These are phyloP conservation scores for Eunapius fragilis DNA, from an alignment of 37 sponge, comb jelly and placozoan genomes.

Conservation along the genomic window DNA sequence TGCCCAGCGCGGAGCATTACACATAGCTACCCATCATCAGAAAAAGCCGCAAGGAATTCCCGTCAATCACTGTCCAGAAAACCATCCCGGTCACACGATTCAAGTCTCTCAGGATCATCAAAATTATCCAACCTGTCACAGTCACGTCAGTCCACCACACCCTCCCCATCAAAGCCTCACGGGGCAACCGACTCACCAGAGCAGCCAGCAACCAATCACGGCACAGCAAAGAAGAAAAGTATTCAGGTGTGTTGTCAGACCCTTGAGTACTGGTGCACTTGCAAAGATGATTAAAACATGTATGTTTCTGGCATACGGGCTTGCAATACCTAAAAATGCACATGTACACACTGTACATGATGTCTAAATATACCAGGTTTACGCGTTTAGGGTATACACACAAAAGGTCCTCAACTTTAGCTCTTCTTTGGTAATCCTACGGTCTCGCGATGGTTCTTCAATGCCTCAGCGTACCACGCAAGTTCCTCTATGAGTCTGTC, in stretches of 20 bases:
- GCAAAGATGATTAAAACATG: conserved; percentile 19
- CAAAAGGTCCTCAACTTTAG: neutral
- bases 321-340: too few species aligned
- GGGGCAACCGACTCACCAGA: neutral
- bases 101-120: neutral
- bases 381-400: too few species aligned
- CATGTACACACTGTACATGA: too few species aligned
- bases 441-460: conserved; percentile 61
- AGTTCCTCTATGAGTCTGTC: conserved; percentile 74
- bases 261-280: conserved; percentile 78
- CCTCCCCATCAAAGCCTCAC: neutral
- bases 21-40: conserved; percentile 33
- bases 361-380: too few species aligned
- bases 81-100: neutral
- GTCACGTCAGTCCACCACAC: neutral
- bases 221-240: conserved; percentile 34
- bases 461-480: conserved; percentile 83
- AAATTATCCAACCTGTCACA: neutral
- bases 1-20: conserved; percentile 68
- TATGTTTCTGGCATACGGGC: neutral
- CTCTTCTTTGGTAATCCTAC: conserved; percentile 31
- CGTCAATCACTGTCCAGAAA: neutral
- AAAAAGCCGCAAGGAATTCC: neutral
- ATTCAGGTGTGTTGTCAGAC: conserved; percentile 86
- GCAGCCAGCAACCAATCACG: neutral